Evolutionary conservation across 2,113 vertebrate genomes (phyloP), one percentile per base, ranked within the genome.

Genomic region (Semicossyphus pulcher): DNA sequence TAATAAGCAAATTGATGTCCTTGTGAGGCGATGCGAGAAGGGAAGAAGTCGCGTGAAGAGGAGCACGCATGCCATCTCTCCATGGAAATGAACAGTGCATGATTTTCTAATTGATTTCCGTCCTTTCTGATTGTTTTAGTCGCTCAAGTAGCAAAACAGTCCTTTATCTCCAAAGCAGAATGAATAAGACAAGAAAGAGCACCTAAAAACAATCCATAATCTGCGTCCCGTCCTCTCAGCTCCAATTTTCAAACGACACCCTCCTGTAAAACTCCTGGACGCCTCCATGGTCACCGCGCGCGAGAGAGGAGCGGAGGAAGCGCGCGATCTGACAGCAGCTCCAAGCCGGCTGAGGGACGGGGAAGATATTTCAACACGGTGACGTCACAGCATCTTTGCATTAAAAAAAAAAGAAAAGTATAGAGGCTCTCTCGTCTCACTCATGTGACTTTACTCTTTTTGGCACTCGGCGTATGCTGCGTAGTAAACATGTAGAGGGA

Each of bases 41-140:
- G 94, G 94, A 84, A 90, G 89, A 75, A 93, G 91, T 88, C 95
- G 93, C 90, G 85, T 86, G 88, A 91, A 79, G 85, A 94, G 93
- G 92, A 95, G 94, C 91, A 94, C 93, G 93, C 92, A 95, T 95
- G 95, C 96, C 96, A 96, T 97, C 91, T 89, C 95, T 94, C 94
- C 95, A 93, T 92, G 91, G 89, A 82, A 85, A 62, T 63, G 66
- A 56, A 80, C 80, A 85, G 88, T 62, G 73, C 92, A 93, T 93
- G 89, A 56, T 92, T 92, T 85, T 87, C 67, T 54, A 63, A 64
- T 62, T 34, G 66, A 72, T 66, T 37, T 59, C 39, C 72, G 57
- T 71, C 68, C 61, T 56, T 70, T 58, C 47, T 72, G 80, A 62
- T 64, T 61, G 34, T 56, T 72, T 16, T 20, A 69, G 48, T 70